Evolutionary conservation across 2,888 invertebrate genomes (phyloP).

Genomic region (Nomada fucata): DNA sequence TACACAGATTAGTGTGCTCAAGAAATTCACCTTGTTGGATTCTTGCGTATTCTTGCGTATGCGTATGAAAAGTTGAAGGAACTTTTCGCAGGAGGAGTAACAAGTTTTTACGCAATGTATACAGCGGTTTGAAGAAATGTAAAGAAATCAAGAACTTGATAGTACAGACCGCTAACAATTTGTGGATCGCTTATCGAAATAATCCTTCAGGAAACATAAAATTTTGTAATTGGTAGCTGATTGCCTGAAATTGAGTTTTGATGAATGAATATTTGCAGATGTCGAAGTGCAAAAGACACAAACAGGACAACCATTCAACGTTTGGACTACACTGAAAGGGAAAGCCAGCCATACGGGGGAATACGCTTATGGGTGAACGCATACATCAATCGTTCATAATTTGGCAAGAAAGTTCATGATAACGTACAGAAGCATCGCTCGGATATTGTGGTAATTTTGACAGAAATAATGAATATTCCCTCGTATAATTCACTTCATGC

Average conservation of each 20-base stretch:
- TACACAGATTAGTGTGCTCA: no score
- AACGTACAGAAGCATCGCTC: slow-evolving; percentile 12
- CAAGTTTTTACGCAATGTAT: no score
- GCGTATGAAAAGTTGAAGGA: neutral
- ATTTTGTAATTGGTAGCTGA: neutral
- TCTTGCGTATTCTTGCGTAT: no score
- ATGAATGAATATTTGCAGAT: slow-evolving; percentile 31
- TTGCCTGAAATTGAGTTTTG: neutral
- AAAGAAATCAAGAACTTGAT: neutral
- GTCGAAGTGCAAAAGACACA: neutral
- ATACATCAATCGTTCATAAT: slow-evolving; percentile 24
- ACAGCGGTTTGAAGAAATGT: no score
- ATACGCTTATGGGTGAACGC: slow-evolving; percentile 32
- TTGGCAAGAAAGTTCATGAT: slow-evolving; percentile 25
- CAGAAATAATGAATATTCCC: slow-evolving; percentile 46
- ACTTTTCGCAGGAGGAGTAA: no score
- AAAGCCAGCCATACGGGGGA: slow-evolving; percentile 15
- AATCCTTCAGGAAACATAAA: neutral
- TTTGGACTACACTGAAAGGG: neutral
- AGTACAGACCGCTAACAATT: no score
- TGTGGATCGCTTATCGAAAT: no score
- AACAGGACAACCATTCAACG: neutral
- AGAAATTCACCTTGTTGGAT: no score
- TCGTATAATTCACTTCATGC: slow-evolving; percentile 51
- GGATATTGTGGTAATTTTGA: slow-evolving; percentile 49